These are phyloP conservation scores for Syngnathus rostellatus DNA, from an alignment of 2,797 vertebrate species.

Conservation along the genomic window DNA sequence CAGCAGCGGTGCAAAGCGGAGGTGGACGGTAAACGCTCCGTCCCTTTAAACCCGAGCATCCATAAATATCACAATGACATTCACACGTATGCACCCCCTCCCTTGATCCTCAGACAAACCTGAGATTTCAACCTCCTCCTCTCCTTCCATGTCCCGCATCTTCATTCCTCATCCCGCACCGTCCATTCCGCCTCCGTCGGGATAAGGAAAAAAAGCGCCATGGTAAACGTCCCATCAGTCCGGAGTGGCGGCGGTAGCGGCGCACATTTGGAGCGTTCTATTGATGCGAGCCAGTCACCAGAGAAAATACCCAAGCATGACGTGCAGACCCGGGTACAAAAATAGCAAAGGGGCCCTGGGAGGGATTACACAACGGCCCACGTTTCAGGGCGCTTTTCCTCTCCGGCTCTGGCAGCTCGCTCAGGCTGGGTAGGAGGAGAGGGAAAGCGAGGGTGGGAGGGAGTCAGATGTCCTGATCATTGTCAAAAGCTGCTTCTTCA, in stretches of 20 bases:
- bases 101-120: constrained; percentile 76
- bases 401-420: constrained; percentile 41
- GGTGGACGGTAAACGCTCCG: constrained; percentile 53
- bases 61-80: constrained; percentile 5
- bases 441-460: constrained; percentile 30
- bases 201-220: constrained; percentile 37
- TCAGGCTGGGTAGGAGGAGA: constrained; percentile 26
- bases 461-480: constrained; percentile 31
- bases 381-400: constrained; percentile 86
- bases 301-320: constrained; percentile 99
- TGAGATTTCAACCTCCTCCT: constrained; percentile 75
- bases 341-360: constrained; percentile 99
- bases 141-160: constrained; percentile 81
- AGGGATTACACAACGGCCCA: constrained; percentile 98
- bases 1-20: constrained; percentile 43
- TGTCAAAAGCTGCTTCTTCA: constrained; percentile 11
- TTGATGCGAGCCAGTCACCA: constrained; percentile 99
- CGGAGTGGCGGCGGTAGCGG: constrained; percentile 82
- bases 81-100: constrained; percentile 17
- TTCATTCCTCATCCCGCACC: constrained; percentile 78
- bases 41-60: constrained; percentile 43
- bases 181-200: constrained; percentile 76
- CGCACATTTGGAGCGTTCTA: constrained; percentile 92
- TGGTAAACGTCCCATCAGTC: constrained; percentile 86
- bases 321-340: constrained; percentile 97